Base-by-base conservation (phyloP, 1,140 invertebrate genomes). In the Thaumatotibia leucotreta region DNA sequence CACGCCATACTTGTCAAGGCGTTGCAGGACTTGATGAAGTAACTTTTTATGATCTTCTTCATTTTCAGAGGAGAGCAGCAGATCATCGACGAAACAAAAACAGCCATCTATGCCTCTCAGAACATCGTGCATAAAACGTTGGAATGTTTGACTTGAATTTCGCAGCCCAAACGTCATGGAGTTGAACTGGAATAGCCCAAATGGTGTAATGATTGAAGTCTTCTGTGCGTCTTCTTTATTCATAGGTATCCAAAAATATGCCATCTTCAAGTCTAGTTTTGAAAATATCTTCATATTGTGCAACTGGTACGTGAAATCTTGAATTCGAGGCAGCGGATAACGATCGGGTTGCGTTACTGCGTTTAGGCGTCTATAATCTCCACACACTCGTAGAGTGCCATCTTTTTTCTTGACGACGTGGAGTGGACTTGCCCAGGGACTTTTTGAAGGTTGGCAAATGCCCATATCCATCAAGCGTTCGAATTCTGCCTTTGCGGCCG, bases 241-340 rank as follows among this genome's bases (percentile, higher is more conserved):
- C 27, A 29, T 29, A 4, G 33, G 32, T 23, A 64, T 50, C 1
- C 14, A 10, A 24, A 49, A 20, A 14, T 64, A 64, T 2, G 63
- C 63, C 8, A 2, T 14, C 1, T 9, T 27, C 61, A 62, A 2
- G 14, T 62, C 61, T 0, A 92, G 92, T 6, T 75, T 70, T 0
- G 74, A 67, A 0, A 62, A 93, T 61, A 77, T 94, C 92, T 0
- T 93, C 4, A 75, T 74, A 1, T 84, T 88, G 0, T 66, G 14
- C 0, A 93, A 65, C 2, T 49, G 65, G 24, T 70, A 61, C 0
- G 75, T 29, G 27, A 84, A 79, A 67, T 89, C 86, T 24, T 79
- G 65, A 0, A 80, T 22, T 39, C 39, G 23, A 2, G 70, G 68
- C 0, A 73, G 20, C 1, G 70, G 68, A 65, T 70, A 62, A 1